Conservation (phyloP, 2,888 invertebrate species). For the Acanthosepion pharaonis region DNA sequence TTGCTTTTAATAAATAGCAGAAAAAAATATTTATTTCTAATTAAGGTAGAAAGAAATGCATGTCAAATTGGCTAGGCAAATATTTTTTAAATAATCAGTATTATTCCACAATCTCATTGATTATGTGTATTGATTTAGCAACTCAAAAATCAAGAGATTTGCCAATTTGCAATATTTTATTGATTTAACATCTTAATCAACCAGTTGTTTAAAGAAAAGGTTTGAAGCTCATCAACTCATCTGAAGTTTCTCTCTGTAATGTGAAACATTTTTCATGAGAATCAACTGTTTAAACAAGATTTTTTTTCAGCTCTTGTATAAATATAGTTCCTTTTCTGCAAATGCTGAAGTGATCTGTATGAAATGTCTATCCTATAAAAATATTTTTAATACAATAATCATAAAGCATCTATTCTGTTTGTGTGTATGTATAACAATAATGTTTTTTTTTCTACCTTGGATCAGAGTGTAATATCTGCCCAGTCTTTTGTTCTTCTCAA, state of each 20-base stretch:
- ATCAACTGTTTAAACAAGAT: neutral
- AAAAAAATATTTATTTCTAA: neutral
- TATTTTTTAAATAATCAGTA: neutral
- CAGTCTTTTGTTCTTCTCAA: too few relatives aligned
- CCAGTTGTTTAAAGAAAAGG: neutral
- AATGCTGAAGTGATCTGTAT: too few relatives aligned
- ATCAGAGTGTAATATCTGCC: too few relatives aligned
- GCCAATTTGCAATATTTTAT: neutral
- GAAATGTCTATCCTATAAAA: too few relatives aligned
- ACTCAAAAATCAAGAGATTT: neutral
- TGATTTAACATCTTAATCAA: neutral
- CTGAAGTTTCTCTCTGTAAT: neutral
- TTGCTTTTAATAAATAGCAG: neutral
- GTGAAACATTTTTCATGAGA: neutral
- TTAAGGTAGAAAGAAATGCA: neutral
- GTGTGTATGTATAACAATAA: too few relatives aligned
- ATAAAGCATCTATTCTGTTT: too few relatives aligned
- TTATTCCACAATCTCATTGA: neutral
- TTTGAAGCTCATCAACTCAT: neutral
- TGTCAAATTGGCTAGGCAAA: neutral
- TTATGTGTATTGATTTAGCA: neutral
- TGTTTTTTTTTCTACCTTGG: too few relatives aligned
- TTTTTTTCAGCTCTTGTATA: too few relatives aligned
- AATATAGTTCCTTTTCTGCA: too few relatives aligned
- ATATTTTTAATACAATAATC: too few relatives aligned